Evolutionary conservation across 2,888 invertebrate species (phyloP).

Genomic region (Formica aserva): DNA sequence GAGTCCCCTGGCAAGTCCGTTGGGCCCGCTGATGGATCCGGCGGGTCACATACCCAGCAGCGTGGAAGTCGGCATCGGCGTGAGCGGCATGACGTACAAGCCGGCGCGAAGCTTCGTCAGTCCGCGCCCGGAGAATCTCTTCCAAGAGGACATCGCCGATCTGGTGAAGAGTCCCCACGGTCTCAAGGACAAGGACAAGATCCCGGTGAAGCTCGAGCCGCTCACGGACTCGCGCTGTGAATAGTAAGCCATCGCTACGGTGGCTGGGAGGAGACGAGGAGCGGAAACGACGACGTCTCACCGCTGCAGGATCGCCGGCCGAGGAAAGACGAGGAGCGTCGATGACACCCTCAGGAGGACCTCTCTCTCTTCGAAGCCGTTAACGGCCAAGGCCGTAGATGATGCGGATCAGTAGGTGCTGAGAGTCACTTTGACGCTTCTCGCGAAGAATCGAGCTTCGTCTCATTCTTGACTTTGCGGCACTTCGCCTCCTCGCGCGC

Average conservation of each 20-base stretch:
- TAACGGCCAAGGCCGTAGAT: slow-evolving; percentile 15
- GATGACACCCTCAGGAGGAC: slow-evolving; percentile 29
- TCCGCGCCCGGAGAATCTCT: slow-evolving; percentile 88
- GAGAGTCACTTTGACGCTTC: slow-evolving; percentile 8
- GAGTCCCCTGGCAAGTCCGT: slow-evolving; percentile 89
- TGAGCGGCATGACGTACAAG: slow-evolving; percentile 89
- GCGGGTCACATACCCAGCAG: slow-evolving; percentile 86
- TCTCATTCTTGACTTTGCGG: slow-evolving; percentile 3
- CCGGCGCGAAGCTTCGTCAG: slow-evolving; percentile 89
- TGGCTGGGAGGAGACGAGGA: neutral
- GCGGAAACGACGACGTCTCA: slow-evolving; percentile 32
- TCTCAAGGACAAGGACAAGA: slow-evolving; percentile 85
- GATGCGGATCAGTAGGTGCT: slow-evolving; percentile 12
- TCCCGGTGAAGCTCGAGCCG: slow-evolving; percentile 91
- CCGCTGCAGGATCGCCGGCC: slow-evolving; percentile 18
- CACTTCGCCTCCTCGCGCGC: slow-evolving; percentile 31
- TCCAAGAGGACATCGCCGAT: slow-evolving; percentile 89
- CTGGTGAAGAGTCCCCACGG: slow-evolving; percentile 88
- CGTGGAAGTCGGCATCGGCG: slow-evolving; percentile 88
- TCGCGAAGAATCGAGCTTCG: slow-evolving; percentile 13
- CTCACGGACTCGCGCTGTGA: slow-evolving; percentile 89
- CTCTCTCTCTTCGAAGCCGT: slow-evolving; percentile 36
- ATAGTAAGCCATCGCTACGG: slow-evolving; percentile 81
- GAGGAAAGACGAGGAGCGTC: slow-evolving; percentile 18
- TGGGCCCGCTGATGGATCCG: slow-evolving; percentile 90